These are phyloP conservation scores for Clistopyga incitator DNA, from an alignment of 2,888 invertebrate genomes.

Conservation along the genomic window DNA sequence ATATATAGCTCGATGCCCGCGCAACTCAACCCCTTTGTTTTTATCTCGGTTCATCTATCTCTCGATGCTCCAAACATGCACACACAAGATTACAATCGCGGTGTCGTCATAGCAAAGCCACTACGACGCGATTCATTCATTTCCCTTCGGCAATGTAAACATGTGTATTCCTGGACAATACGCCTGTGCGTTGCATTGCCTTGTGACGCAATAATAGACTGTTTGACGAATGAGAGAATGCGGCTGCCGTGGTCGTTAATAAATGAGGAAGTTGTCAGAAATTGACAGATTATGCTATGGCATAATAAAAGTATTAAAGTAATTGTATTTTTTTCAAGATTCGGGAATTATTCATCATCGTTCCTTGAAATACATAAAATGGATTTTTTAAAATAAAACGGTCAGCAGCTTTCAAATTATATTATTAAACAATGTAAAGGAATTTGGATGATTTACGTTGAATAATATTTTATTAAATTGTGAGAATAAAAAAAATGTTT, in stretches of 20 bases:
- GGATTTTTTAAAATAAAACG: too few relatives aligned
- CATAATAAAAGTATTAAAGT: background rate
- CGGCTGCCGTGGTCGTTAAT: background rate
- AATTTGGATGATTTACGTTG: too few relatives aligned
- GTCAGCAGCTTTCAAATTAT: too few relatives aligned
- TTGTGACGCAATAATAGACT: slow-evolving; percentile 27
- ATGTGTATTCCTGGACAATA: slow-evolving; percentile 52
- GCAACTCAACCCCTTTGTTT: slow-evolving; percentile 35
- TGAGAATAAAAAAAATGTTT: too few relatives aligned
- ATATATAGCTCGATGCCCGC: background rate
- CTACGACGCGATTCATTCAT: slow-evolving; percentile 56
- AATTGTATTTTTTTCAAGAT: background rate
- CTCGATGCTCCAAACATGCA: slow-evolving; percentile 22
- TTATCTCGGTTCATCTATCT: slow-evolving; percentile 54
- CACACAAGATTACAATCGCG: slow-evolving; percentile 50
- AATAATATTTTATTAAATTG: too few relatives aligned
- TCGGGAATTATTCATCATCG: background rate
- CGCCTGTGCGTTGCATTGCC: background rate
- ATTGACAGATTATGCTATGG: background rate
- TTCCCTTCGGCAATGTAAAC: slow-evolving; percentile 47
- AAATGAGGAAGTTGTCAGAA: background rate
- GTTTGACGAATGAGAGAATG: slow-evolving; percentile 32
- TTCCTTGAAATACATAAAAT: too few relatives aligned
- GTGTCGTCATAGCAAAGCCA: slow-evolving; percentile 49
- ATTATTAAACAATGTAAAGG: too few relatives aligned